Percentiles rank a stretch among this genome's conserved stretches.
Evolutionary conservation across 2,888 invertebrate species (phyloP).

Genomic region (Deilephila porcellus): DNA sequence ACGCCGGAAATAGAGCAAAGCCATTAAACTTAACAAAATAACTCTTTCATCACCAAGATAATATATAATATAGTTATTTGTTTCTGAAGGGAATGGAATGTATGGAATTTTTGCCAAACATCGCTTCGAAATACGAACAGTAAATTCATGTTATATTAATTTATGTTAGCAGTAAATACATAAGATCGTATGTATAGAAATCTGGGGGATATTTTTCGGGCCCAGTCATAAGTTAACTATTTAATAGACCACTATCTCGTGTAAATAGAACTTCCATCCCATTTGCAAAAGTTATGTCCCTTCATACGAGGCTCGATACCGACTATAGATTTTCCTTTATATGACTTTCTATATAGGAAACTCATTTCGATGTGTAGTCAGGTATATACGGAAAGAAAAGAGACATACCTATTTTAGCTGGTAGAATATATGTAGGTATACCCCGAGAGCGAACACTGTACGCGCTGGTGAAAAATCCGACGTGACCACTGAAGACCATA

Average conservation of each 20-base stretch:
- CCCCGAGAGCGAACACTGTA: too few relatives aligned
- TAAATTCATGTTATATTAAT: constrained; percentile 27
- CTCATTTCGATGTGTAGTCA: not conserved
- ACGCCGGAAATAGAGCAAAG: constrained; percentile 5
- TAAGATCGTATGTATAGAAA: constrained; percentile 4
- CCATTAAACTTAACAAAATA: constrained; percentile 15
- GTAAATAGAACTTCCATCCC: constrained; percentile 25
- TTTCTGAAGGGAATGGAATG: not conserved
- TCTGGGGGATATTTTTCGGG: constrained; percentile 18
- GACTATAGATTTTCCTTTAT: constrained; percentile 11
- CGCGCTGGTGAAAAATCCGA: too few relatives aligned
- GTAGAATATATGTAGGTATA: too few relatives aligned
- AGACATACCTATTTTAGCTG: too few relatives aligned
- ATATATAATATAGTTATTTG: not conserved
- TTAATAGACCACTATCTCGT: constrained; percentile 26
- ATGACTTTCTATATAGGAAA: constrained; percentile 10
- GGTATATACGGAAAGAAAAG: not conserved
- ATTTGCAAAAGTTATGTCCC: constrained; percentile 21
- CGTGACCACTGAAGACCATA: too few relatives aligned
- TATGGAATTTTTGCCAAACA: not conserved
- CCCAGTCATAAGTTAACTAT: constrained; percentile 25
- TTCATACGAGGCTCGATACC: constrained; percentile 6
- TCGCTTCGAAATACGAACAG: constrained; percentile 8
- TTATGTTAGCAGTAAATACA: constrained; percentile 13
- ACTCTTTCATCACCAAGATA: constrained; percentile 6